phyloP scores from a whole-genome alignment of 1,140 invertebrate species.

The Hyposmocoma kahamanoa region DNA sequence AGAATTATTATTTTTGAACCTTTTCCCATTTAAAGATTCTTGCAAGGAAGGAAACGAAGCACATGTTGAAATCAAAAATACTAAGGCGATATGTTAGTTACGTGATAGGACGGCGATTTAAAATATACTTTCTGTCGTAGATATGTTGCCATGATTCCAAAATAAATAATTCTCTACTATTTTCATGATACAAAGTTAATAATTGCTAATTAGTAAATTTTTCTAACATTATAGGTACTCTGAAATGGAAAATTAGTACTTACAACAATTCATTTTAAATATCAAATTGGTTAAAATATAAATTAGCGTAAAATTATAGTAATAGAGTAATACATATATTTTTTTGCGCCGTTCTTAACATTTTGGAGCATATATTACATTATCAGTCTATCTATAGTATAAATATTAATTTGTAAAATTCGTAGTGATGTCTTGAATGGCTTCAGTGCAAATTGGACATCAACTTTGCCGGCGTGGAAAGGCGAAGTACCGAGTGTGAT shows the following conservation, averaged over 20 bases:
- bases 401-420: conserved; percentile 31
- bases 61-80: background rate
- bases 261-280: conserved; percentile 1
- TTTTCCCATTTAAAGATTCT: too few species aligned
- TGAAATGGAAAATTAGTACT: background rate
- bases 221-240: too few species aligned
- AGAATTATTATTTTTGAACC: too few species aligned
- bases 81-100: conserved; percentile 56
- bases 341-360: conserved; percentile 2
- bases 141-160: conserved; percentile 37
- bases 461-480: background rate
- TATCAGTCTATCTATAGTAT: conserved; percentile 56
- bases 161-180: conserved; percentile 13
- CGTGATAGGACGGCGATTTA: conserved; percentile 53
- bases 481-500: too few species aligned
- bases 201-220: too few species aligned
- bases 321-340: background rate
- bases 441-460: conserved; percentile 16
- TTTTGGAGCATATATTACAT: conserved; percentile 34
- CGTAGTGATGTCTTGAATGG: conserved; percentile 15
- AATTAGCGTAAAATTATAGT: background rate
- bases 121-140: conserved; percentile 31
- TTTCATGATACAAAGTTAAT: too few species aligned
- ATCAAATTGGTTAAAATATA: background rate
- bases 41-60: background rate